Base-by-base conservation (phyloP, 2,888 invertebrate genomes). In the Alloplasta piceator region DNA sequence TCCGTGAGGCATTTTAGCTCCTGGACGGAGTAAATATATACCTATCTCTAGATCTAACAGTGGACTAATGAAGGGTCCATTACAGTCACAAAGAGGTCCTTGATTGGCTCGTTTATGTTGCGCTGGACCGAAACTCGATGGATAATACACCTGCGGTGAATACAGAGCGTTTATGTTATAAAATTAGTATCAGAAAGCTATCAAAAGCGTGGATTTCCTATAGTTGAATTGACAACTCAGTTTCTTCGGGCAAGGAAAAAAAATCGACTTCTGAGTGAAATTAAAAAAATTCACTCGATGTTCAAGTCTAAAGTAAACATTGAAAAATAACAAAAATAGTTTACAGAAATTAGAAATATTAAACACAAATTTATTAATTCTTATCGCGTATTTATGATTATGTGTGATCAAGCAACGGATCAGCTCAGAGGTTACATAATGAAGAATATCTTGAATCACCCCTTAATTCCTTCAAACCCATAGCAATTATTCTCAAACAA, bases 91-190 rank as follows among this genome's bases (percentile, higher is more conserved):
- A 90, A 91, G 7, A 70, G 89, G 85, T 68, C 72, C 83, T 86
- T 91, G 91, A 91, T 91, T 91, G 91, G 89, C 88, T 90, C 89
- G 88, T 87, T 91, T 90, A 89, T 87, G 84, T 83, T 26, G 81
- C 83, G 84, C 83, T 9, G 46, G 6, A 39, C 16, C 39, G 56
- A 36, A 71, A 50, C 58, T 38, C 68, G 60, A 46, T 36, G 60
- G 14, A 72, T 56, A 43, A 61, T 43, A 64, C 50, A 36, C 74
- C 67, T 9, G 39, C 12, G 56, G 55, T 14, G 1, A 12, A 52
- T 16, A 14, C 14, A 2, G 50, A 26, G 26, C 26, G 26, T 26
- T 26, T 1, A 26, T 26, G 3, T 26, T 26, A 26, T 26, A 26
- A 26, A 26, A 26, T 26, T 26, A 26, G 1, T 26, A 26, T 26